Conservation (phyloP, 2,113 vertebrate species). For the Rhombomys opimus region DNA sequence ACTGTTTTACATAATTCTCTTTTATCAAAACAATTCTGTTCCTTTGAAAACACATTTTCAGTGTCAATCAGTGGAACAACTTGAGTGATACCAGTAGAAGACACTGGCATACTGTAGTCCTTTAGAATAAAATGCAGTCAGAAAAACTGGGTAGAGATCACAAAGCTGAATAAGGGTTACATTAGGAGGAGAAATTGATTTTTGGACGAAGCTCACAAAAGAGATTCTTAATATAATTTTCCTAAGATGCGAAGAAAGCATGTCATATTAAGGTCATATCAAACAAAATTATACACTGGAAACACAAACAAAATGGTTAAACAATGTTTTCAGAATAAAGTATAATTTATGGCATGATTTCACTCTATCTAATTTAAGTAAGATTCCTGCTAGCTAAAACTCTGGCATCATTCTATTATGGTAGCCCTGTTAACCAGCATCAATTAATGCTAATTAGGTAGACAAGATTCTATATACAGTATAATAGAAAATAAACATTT, state of each 20-base stretch:
- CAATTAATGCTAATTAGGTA: conserved; percentile 68
- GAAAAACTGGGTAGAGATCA: conserved; percentile 40
- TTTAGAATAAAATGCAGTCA: conserved; percentile 62
- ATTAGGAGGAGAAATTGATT: conserved; percentile 18
- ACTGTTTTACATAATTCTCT: conserved; percentile 56
- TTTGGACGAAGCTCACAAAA: conserved; percentile 55
- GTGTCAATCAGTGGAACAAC: conserved; percentile 48
- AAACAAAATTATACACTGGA: conserved; percentile 49
- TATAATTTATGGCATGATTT: conserved; percentile 64
- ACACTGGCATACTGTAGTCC: conserved; percentile 2
- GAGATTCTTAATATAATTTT: conserved; percentile 18
- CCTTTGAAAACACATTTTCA: conserved; percentile 62
- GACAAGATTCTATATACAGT: conserved; percentile 34
- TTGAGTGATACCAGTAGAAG: conserved; percentile 43
- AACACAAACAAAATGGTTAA: conserved; percentile 33
- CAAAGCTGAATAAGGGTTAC: conserved; percentile 38
- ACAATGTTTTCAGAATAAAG: conserved; percentile 58
- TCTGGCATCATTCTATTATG: conserved; percentile 22
- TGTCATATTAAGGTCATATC: conserved; percentile 37
- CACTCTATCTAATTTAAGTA: conserved; percentile 55
- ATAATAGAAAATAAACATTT: conserved; percentile 63
- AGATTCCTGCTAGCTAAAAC: conserved; percentile 64
- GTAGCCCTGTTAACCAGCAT: conserved; percentile 28
- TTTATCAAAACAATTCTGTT: conserved; percentile 58
- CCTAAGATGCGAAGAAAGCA: conserved; percentile 52